Base-by-base conservation (phyloP, 2,797 vertebrate genomes). In the Todus mexicanus region DNA sequence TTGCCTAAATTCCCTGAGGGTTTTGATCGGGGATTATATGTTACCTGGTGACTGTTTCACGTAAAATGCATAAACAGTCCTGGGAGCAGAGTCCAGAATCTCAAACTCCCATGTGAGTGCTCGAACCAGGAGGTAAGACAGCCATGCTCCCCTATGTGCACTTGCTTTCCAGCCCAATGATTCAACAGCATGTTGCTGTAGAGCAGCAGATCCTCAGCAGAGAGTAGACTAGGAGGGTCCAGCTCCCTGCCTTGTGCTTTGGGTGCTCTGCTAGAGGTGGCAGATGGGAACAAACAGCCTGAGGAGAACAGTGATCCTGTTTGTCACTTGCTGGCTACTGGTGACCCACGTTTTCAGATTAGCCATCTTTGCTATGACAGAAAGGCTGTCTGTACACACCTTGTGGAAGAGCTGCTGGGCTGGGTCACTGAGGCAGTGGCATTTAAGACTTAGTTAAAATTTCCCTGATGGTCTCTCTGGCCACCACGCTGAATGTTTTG, bases 21-120 rank as follows among this genome's bases (percentile, higher is more conserved):
- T 76, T 92, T 59, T 48, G 72, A 92, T 93, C 22, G 0, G 84
- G 95, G 89, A 95, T 96, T 96, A 84, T 69, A 75, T 70, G 92
- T 93, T 96, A 95, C 94, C 85, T 78, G 70, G 83, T 93, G 96
- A 95, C 92, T 96, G 83, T 84, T 93, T 45, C 92, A 48, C 42
- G 80, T 70, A 56, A 87, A 92, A 96, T 88, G 94, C 92, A 90
- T 70, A 88, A 96, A 90, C 89, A 95, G 76, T 35, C 47, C 71
- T 86, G 89, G 76, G 84, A 95, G 89, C 70, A 89, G 80, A 91
- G 90, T 75, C 85, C 96, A 79, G 89, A 53, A 72, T 59, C 72
- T 33, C 87, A 17, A 17, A 31, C 79, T 95, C 59, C 70, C 54
- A 53, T 19, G 47, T 8, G 43, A 87, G 42, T 12, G 69, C 81